phyloP scores from a whole-genome alignment of 2,797 vertebrate genomes.

The Sebastes trivittatus region DNA sequence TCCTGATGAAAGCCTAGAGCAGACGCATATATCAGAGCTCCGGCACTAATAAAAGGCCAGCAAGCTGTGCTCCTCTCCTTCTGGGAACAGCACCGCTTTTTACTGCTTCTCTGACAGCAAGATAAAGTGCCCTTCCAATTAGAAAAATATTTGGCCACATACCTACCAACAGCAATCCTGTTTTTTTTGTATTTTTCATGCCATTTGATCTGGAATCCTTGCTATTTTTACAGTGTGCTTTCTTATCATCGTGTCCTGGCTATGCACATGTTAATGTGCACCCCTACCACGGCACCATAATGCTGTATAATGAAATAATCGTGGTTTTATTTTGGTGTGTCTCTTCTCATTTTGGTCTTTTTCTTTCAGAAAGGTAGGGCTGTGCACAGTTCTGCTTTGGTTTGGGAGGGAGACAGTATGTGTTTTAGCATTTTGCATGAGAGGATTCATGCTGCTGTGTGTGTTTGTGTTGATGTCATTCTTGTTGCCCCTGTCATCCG shows the following conservation, averaged over 20 bases:
- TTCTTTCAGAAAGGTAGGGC: slow-evolving; percentile 43
- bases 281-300: slow-evolving; percentile 44
- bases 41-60: slow-evolving; percentile 84
- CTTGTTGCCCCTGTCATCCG: slow-evolving; percentile 71
- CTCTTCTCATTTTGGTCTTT: slow-evolving; percentile 44
- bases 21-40: slow-evolving; percentile 84
- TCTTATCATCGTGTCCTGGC: slow-evolving; percentile 57
- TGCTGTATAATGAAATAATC: slow-evolving; percentile 67
- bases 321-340: slow-evolving; percentile 60
- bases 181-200: slow-evolving; percentile 72
- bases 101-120: slow-evolving; percentile 87
- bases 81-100: slow-evolving; percentile 82
- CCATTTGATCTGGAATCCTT: slow-evolving; percentile 74
- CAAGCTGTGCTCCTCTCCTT: slow-evolving; percentile 83
- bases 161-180: slow-evolving; percentile 77
- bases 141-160: slow-evolving; percentile 88
- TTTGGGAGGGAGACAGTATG: slow-evolving; percentile 43
- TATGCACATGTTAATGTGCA: slow-evolving; percentile 65
- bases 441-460: slow-evolving; percentile 60
- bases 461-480: slow-evolving; percentile 75
- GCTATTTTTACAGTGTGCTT: slow-evolving; percentile 72
- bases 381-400: slow-evolving; percentile 47
- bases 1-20: slow-evolving; percentile 83
- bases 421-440: slow-evolving; percentile 72
- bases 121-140: slow-evolving; percentile 88